Evolutionary conservation across 2,113 vertebrate species (phyloP).

Genomic region (Phrynocephalus versicolor): DNA sequence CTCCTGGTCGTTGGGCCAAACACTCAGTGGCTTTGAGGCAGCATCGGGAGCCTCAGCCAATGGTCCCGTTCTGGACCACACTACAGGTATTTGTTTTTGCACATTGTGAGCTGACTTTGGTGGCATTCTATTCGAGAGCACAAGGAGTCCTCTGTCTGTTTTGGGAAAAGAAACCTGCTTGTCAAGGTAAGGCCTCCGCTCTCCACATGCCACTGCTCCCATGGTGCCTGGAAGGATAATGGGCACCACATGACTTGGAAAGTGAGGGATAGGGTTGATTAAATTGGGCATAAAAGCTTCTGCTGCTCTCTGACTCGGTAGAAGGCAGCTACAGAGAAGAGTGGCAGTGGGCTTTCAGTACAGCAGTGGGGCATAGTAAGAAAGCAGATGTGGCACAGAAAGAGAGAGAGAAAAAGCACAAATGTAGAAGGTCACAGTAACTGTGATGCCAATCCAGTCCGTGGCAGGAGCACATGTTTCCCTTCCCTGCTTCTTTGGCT

Average conservation of each 20-base stretch:
- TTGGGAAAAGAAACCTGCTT: slow-evolving; percentile 18
- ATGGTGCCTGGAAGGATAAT: background rate
- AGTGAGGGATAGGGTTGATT: background rate
- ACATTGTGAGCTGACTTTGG: slow-evolving; percentile 21
- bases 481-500: too few relatives aligned
- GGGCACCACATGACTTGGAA: background rate
- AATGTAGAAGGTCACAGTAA: too few relatives aligned
- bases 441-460: too few relatives aligned
- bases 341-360: background rate
- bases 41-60: slow-evolving; percentile 32
- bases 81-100: slow-evolving; percentile 48
- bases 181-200: background rate
- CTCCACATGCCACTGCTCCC: background rate
- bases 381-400: background rate
- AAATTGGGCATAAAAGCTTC: background rate
- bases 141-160: slow-evolving; percentile 57
- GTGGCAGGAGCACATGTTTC: too few relatives aligned
- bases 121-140: background rate
- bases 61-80: slow-evolving; percentile 36
- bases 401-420: too few relatives aligned
- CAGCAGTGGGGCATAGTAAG: too few relatives aligned
- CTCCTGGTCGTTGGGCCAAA: background rate
- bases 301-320: background rate
- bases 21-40: slow-evolving; percentile 34
- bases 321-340: background rate